phyloP scores from a whole-genome alignment of 37 sponge, comb jelly and placozoan genomes.

The Haliclona indistincta region DNA sequence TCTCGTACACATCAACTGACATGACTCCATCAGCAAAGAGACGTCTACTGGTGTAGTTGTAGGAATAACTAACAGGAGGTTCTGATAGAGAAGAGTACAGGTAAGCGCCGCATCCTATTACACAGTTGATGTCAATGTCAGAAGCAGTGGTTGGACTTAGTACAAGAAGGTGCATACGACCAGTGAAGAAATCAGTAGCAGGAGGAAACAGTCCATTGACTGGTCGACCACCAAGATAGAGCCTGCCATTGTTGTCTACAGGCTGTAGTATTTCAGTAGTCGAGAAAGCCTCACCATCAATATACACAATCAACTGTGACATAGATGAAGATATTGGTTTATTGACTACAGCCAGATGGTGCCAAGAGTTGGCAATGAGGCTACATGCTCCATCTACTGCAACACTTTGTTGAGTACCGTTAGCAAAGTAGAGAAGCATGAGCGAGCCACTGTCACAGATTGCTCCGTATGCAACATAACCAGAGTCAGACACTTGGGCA shows the following conservation, averaged over 20 bases:
- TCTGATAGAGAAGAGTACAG: constrained; percentile 17
- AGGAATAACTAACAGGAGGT: constrained; percentile 23
- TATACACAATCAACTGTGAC: constrained; percentile 37
- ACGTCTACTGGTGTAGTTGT: constrained; percentile 47
- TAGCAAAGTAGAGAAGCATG: constrained; percentile 26
- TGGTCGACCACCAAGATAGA: constrained; percentile 50
- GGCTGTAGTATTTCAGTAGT: constrained; percentile 8
- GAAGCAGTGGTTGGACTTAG: constrained; percentile 27
- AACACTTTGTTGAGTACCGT: constrained; percentile 7
- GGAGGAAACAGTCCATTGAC: neutral
- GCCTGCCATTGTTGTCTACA: constrained; percentile 19
- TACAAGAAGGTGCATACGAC: constrained; percentile 37
- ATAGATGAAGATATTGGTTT: neutral
- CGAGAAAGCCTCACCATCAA: constrained; percentile 41
- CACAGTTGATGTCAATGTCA: constrained; percentile 52
- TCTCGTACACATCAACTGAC: constrained; percentile 39
- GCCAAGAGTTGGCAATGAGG: constrained; percentile 52
- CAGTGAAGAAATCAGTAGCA: constrained; percentile 61
- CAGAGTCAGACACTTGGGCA: constrained; percentile 16
- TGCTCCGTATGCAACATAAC: constrained; percentile 14
- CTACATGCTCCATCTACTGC: constrained; percentile 33
- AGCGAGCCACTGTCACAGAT: constrained; percentile 39
- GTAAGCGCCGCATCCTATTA: constrained; percentile 78
- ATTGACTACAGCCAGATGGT: constrained; percentile 62
- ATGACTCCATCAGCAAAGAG: constrained; percentile 19